Evolutionary conservation across 2,113 vertebrate species (phyloP).

Genomic region (Alces alces): DNA sequence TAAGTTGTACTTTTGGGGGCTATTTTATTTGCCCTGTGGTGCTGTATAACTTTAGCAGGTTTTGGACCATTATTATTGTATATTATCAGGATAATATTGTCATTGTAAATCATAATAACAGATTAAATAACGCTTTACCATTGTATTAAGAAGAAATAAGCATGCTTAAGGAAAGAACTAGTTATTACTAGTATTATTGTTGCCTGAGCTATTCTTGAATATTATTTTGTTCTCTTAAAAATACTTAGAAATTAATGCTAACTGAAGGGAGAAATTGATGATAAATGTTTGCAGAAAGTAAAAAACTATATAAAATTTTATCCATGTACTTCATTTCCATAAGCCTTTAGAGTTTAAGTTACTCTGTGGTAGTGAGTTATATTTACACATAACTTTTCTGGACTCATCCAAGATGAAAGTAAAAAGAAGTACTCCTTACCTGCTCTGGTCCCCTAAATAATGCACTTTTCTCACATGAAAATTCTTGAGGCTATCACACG

Average conservation of each 20-base stretch:
- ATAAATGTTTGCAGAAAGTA: not conserved
- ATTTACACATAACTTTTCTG: not conserved
- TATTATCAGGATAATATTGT: conserved; percentile 42
- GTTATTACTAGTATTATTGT: not conserved
- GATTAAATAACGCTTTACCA: not conserved
- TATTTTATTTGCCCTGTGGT: conserved; percentile 64
- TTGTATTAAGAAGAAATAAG: not conserved
- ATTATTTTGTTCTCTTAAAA: conserved; percentile 27
- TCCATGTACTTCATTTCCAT: not conserved
- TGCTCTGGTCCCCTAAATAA: not conserved
- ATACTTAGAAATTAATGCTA: conserved; percentile 27
- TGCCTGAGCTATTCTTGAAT: conserved; percentile 8
- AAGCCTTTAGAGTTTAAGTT: not conserved
- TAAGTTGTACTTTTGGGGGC: conserved; percentile 4
- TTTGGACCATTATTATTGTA: conserved; percentile 56
- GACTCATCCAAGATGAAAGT: not conserved
- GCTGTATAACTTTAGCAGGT: conserved; percentile 61
- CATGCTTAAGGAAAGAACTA: not conserved
- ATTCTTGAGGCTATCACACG: not conserved
- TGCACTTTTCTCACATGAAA: not conserved
- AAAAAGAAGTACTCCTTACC: not conserved
- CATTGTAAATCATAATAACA: conserved; percentile 5
- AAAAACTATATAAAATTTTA: not conserved
- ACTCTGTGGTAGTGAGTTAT: not conserved
- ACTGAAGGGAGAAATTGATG: not conserved